Base-by-base conservation (phyloP, 2,797 vertebrate species). In the Peromyscus aztecus region DNA sequence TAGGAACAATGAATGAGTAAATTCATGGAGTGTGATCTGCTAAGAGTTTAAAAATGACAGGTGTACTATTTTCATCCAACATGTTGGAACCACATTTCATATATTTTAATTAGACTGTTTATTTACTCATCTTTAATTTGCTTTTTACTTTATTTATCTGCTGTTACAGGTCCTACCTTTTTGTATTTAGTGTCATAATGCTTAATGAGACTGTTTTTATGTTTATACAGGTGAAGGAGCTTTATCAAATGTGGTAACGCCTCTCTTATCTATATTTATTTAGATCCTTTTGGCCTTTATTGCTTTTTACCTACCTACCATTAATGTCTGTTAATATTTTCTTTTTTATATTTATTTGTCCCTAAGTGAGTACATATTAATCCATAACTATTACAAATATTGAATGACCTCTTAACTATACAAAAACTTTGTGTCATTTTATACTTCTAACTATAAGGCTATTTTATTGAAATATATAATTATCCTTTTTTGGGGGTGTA, bases 91-190 rank as follows among this genome's bases (percentile, higher is more conserved):
- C 84, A 57, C 8, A 63, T 92, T 90, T 93, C 13, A 17, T 40
- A 78, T 84, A 13, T 76, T 71, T 90, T 88, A 94, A 80, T 57
- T 67, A 11, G 16, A 1, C 11, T 57, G 27, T 27, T 92, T 40
- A 69, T 61, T 81, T 89, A 17, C 61, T 73, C 37, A 52, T 43
- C 37, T 83, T 80, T 87, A 34, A 7, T 77, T 92, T 76, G 40
- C 10, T 63, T 93, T 95, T 73, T 46, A 73, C 29, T 84, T 84
- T 65, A 29, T 93, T 92, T 92, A 89, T 61, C 65, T 55, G 6
- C 8, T 78, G 0, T 63, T 83, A 21, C 9, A 71, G 55, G 2
- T 34, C 34, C 55, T 89, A n/a, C 9, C 31, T 46, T 75, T 96
- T 65, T 71, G 37, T 67, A 37, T 82, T 85, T 82, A 77, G 19